phyloP scores from a whole-genome alignment of 1,140 invertebrate genomes.

The Drosophila parvula region DNA sequence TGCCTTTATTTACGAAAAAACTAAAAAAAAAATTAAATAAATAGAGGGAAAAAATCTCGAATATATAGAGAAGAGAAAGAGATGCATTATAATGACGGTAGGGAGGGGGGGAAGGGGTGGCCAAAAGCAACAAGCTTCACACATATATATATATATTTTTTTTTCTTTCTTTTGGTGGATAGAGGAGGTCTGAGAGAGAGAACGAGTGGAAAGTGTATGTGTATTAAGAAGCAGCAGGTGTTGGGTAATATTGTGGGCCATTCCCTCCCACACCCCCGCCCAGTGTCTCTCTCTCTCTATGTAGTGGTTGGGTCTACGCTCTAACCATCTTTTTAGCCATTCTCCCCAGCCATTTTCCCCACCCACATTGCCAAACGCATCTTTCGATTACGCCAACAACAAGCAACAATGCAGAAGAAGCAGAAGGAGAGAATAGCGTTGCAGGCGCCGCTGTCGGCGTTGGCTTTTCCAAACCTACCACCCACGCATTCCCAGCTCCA shows the following conservation, averaged over 20 bases:
- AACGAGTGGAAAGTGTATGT: slow-evolving; percentile 49
- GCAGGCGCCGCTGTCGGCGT: slow-evolving; percentile 39
- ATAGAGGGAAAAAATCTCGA: slow-evolving; percentile 37
- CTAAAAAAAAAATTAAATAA: slow-evolving; percentile 28
- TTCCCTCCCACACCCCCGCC: slow-evolving; percentile 18
- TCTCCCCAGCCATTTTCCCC: slow-evolving; percentile 16
- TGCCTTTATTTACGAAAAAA: slow-evolving; percentile 55
- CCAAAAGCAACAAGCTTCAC: slow-evolving; percentile 49
- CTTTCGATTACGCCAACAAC: slow-evolving; percentile 77
- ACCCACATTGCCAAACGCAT: slow-evolving; percentile 68
- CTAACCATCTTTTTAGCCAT: slow-evolving; percentile 2
- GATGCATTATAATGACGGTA: slow-evolving; percentile 39
- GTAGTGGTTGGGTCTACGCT: slow-evolving; percentile 32
- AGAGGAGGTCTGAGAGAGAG: slow-evolving; percentile 18
- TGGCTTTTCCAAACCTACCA: slow-evolving; percentile 17
- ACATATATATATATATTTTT: slow-evolving; percentile 15
- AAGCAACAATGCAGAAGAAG: slow-evolving; percentile 34
- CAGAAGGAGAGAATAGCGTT: slow-evolving; percentile 36
- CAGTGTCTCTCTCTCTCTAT: slow-evolving; percentile 34
- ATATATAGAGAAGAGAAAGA: slow-evolving; percentile 54
- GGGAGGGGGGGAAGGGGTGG: slow-evolving; percentile 7
- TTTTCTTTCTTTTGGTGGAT: slow-evolving; percentile 2
- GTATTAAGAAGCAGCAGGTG: slow-evolving; percentile 72
- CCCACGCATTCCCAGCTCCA: background rate
- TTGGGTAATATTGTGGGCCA: slow-evolving; percentile 71